Percentiles rank a stretch among this genome's conserved stretches.
Evolutionary conservation across 2,797 vertebrate species (phyloP).

Genomic region (Alosa sapidissima): DNA sequence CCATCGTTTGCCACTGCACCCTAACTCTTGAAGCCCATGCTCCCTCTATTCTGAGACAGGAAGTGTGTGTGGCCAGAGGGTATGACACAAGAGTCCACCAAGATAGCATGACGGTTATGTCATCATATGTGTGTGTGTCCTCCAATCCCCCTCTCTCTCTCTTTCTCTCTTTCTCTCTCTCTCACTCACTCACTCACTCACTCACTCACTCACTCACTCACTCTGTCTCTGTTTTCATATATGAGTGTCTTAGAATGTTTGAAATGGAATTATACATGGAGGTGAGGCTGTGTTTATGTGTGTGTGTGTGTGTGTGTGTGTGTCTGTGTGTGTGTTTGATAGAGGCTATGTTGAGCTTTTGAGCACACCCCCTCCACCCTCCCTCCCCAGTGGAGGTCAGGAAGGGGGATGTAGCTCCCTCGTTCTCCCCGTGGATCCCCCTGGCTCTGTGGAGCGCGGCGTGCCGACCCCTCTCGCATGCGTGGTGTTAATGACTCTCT

Average conservation of each 20-base stretch:
- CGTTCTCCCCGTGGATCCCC: neutral
- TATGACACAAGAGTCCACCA: constrained; percentile 19
- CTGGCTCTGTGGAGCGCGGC: neutral
- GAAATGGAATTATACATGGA: neutral
- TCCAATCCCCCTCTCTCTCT: no score
- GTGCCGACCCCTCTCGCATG: neutral
- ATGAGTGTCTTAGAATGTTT: neutral
- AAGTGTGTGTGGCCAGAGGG: constrained; percentile 24
- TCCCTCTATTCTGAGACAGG: constrained; percentile 21
- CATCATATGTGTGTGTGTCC: neutral
- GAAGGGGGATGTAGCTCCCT: neutral
- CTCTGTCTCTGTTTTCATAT: no score
- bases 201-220: neutral
- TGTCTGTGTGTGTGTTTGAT: neutral
- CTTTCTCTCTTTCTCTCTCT: no score
- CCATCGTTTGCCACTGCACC: constrained; percentile 2
- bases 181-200: neutral
- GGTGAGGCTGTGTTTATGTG: neutral
- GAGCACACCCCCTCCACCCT: neutral
- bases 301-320: neutral
- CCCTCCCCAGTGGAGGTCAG: neutral
- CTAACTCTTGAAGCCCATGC: neutral
- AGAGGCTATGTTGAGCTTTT: neutral
- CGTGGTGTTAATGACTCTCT: constrained; percentile 19
- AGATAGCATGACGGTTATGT: constrained; percentile 9